phyloP scores from a whole-genome alignment of 2,888 invertebrate species.

The Onthophagus sagittarius region DNA sequence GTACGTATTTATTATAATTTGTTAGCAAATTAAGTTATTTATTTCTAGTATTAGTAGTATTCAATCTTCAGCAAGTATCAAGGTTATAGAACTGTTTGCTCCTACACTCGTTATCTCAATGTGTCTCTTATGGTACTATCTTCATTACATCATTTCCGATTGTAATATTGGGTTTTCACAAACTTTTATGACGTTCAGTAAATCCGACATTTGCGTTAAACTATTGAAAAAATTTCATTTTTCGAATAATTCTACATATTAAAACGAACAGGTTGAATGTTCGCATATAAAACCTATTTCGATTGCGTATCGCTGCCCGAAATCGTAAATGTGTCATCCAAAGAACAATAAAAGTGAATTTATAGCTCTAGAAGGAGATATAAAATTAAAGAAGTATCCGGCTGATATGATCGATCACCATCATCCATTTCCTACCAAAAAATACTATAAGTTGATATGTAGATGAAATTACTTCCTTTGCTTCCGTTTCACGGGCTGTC shows the following conservation, averaged over 20 bases:
- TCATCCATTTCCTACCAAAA: background rate
- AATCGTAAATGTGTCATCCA: background rate
- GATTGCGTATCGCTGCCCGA: background rate
- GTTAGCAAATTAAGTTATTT: too few relatives aligned
- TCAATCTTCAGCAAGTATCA: too few relatives aligned
- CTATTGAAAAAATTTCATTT: background rate
- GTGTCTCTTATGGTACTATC: too few relatives aligned
- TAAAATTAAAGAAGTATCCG: background rate
- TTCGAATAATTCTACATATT: background rate
- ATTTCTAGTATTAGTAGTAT: too few relatives aligned
- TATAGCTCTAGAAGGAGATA: background rate
- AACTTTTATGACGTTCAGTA: too few relatives aligned
- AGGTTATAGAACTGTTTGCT: too few relatives aligned
- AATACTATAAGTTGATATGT: background rate
- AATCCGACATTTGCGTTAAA: too few relatives aligned
- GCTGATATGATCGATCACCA: background rate
- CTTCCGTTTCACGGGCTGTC: background rate
- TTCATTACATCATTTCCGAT: too few relatives aligned
- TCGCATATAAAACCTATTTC: background rate
- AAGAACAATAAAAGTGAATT: background rate
- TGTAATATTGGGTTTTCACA: too few relatives aligned
- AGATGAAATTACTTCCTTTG: background rate
- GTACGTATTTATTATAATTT: too few relatives aligned
- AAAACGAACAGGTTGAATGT: background rate
- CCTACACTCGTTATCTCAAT: too few relatives aligned